phyloP scores from a whole-genome alignment of 35 echinoderm and acorn worm genomes.

The Hemicentrotus pulcherrimus region DNA sequence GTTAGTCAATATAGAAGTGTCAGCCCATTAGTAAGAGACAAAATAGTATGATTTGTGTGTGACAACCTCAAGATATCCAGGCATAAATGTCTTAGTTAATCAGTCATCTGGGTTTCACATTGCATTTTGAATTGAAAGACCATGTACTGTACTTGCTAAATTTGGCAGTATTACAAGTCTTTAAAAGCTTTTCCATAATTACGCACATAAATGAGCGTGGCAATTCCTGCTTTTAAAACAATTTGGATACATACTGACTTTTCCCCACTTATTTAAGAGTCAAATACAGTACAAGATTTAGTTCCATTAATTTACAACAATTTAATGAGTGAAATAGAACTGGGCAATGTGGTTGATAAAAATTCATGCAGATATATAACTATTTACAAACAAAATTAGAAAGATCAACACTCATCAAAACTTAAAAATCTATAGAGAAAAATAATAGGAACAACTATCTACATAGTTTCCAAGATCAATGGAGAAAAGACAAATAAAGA shows the following conservation, averaged over 20 bases:
- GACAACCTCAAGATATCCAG: too few relatives aligned
- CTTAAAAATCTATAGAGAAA: not conserved
- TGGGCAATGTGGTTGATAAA: not conserved
- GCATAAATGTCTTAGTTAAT: too few relatives aligned
- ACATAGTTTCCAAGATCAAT: not conserved
- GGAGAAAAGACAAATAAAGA: not conserved
- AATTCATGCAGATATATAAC: slow-evolving; percentile 32
- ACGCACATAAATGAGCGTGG: not conserved
- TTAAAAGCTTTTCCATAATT: not conserved
- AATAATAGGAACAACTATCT: not conserved
- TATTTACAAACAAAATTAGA: not conserved
- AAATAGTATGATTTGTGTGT: too few relatives aligned
- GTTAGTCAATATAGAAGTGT: too few relatives aligned
- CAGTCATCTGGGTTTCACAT: not conserved
- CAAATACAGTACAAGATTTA: not conserved
- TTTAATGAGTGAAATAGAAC: not conserved
- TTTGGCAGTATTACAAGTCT: not conserved
- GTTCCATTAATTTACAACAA: not conserved
- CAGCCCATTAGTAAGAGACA: too few relatives aligned
- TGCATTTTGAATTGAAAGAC: not conserved
- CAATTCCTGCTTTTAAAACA: not conserved
- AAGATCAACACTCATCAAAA: slow-evolving; percentile 23
- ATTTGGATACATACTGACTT: not conserved
- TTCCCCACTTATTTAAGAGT: not conserved
- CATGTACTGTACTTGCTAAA: not conserved